A percentile compares a stretch with the other conserved stretches of the same genome.
Conservation (phyloP, 2,888 invertebrate species). For the Nemotelus pantherinus region DNA sequence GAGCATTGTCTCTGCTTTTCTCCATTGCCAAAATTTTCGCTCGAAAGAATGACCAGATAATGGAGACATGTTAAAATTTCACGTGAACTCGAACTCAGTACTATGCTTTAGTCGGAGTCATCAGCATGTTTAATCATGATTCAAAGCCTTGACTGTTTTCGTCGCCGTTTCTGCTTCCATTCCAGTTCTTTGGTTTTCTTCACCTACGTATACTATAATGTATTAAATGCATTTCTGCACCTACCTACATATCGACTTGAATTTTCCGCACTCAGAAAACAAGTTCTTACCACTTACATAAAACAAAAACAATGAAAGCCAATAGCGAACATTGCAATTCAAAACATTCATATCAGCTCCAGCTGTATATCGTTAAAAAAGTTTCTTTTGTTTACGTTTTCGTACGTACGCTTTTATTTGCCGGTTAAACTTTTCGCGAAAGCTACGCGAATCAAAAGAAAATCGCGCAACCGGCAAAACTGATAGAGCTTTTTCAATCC, state of each 20-base stretch:
- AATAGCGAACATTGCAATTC: background rate
- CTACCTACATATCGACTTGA: no score
- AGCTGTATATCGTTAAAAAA: constrained; percentile 6
- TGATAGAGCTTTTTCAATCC: constrained; percentile 25
- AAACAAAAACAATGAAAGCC: constrained; percentile 1
- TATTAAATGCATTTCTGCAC: no score
- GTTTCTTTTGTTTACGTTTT: constrained; percentile 38
- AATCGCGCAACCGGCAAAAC: constrained; percentile 26
- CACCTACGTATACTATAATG: background rate
- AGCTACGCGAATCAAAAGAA: constrained; percentile 6
- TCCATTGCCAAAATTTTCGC: no score
- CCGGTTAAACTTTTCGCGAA: constrained; percentile 24
- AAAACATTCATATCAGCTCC: background rate
- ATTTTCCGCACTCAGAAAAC: no score
- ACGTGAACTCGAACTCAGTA: no score
- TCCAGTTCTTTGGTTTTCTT: background rate
- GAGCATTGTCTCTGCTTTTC: background rate
- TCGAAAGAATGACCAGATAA: no score
- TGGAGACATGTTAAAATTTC: no score
- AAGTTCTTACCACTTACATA: no score
- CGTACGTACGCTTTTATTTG: background rate
- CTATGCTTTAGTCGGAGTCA: background rate
- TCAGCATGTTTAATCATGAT: constrained; percentile 24
- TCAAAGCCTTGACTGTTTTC: no score
- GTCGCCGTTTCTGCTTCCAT: background rate